Evolutionary conservation across 2,113 vertebrate genomes (phyloP), one percentile per base, ranked within the genome.

Genomic region (Numida meleagris): DNA sequence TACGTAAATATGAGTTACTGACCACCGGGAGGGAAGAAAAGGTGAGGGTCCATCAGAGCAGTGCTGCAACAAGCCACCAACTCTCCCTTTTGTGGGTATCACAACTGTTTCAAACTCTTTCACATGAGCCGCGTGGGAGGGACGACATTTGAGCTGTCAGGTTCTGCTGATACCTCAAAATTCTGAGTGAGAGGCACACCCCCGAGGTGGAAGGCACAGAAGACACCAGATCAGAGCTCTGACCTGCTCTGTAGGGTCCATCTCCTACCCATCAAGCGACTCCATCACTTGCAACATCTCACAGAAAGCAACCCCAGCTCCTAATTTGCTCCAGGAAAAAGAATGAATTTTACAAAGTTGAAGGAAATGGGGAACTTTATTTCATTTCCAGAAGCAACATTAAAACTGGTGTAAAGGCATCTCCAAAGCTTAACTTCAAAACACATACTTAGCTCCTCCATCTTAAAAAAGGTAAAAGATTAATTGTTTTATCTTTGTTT

Each of bases 231-330:
- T n/a, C 57, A 65, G 42, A 72, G 59, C 31, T 80, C 51, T 1
- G 1, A 62, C 12, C 23, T 48, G 10, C 10, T 36, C 66, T 6
- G 0, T 40, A 75, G 75, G 3, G 42, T 57, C 27, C 18, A 15
- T 19, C 12, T 16, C 31, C 36, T 31, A 4, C 36, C 1, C 0
- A 0, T 2, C 24, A 46, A 51, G 19, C 18, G 58, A 48, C 2
- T 3, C n/a, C 15, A 10, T 0, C 1, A 21, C 36, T 76, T 7
- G 1, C 21, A 62, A 24, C 16, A 82, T 36, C 29, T 53, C 36
- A 50, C 0, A 0, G n/a, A 57, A 46, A 58, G 24, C n/a, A 42
- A 58, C 21, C 3, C 1, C 8, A 62, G 62, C 40, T 72, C 58
- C 29, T 23, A 9, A 45, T 24, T 24, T 45, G 1, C 66, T 57